phyloP scores from a whole-genome alignment of 1,140 invertebrate genomes.

The Papilio machaon region DNA sequence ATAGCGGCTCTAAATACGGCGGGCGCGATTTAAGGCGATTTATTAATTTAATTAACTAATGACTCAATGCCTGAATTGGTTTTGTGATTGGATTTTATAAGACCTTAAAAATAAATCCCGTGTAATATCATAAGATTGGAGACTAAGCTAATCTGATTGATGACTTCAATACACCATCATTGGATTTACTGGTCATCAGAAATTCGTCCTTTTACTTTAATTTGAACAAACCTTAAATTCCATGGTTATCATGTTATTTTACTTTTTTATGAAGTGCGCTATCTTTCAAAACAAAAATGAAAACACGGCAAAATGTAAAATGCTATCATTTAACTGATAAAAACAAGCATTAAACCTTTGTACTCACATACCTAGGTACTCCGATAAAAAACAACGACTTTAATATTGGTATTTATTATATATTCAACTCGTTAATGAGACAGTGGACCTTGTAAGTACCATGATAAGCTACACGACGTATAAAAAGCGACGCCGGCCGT shows the following conservation, averaged over 20 bases:
- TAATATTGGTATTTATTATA: conserved; percentile 32
- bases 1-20: background rate
- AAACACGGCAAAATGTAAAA: background rate
- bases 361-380: conserved; percentile 1
- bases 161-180: background rate
- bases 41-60: conserved; percentile 38
- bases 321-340: conserved; percentile 3
- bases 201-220: background rate
- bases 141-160: background rate
- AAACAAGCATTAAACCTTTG: conserved; percentile 28
- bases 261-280: background rate
- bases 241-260: background rate
- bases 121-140: background rate
- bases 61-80: conserved; percentile 21
- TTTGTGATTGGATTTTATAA: conserved; percentile 29
- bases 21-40: conserved; percentile 23
- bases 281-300: background rate
- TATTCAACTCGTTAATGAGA: conserved; percentile 36
- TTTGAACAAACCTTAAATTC: background rate
- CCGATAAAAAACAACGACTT: conserved; percentile 26
- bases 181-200: background rate
- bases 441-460: conserved; percentile 12
- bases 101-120: conserved; percentile 5
- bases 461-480: conserved; percentile 27
- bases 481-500: conserved; percentile 35